Evolutionary conservation across 2,113 vertebrate species (phyloP), one percentile per base, ranked within the genome.

Genomic region (Gymnorhina tibicen): DNA sequence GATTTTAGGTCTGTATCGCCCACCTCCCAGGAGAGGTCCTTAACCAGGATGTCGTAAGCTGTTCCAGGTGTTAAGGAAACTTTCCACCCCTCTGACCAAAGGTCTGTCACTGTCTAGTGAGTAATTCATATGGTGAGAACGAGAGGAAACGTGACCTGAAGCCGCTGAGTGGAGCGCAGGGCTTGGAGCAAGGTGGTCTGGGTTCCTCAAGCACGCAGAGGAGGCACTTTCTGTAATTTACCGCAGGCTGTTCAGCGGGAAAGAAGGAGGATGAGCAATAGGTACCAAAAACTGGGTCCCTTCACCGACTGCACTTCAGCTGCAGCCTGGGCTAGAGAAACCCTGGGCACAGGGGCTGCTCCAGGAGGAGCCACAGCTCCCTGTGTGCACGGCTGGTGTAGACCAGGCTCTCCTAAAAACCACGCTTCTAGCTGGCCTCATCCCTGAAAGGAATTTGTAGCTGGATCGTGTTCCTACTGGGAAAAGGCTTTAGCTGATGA

Each of bases 11-110:
- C 64, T 77, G 83, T 67, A 92, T 95, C 15, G 18, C 94, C 76
- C 84, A 86, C 86, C 42, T 96, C 92, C 93, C 93, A 23, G 64
- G 91, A 84, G 95, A 86, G 68, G 16, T 78, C 59, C 56, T 95
- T 95, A 95, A 68, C 73, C 16, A 9, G 76, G 91, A 86, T 76
- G 30, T 53, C 18, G 16, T 94, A 95, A 96, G 86, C 94, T 95
- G 89, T 95, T 97, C 92, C 96, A 96, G 93, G 94, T 96, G 95
- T 93, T 89, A 68, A 81, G 94, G 91, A 96, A 97, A 93, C 76
- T 96, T 95, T 89, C 92, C 79, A 50, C 91, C 49, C 24, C 73
- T 92, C 72, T 92, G 60, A 95, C 91, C 93, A 91, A 87, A 89
- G 83, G 73, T 93, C 63, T 95, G 92, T 95, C 86, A 70, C 91